phyloP scores from a whole-genome alignment of 2,797 vertebrate species.

The Tapirus indicus region DNA sequence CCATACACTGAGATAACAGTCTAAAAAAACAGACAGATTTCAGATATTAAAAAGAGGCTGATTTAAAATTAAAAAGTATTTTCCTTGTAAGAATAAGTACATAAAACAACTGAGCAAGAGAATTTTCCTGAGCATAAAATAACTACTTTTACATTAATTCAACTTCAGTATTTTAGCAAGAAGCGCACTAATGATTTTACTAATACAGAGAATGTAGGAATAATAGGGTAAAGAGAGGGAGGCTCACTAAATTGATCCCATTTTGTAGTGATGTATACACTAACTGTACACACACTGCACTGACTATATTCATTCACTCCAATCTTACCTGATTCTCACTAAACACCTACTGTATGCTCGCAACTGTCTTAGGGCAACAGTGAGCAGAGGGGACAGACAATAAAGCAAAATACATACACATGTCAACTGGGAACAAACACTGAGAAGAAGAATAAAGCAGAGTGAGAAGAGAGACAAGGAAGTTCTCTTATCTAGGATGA shows the following conservation, averaged over 20 bases:
- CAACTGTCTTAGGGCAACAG: background rate
- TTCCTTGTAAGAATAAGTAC: conserved; percentile 45
- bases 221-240: conserved; percentile 6
- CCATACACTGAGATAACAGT: conserved; percentile 97
- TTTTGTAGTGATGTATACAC: background rate
- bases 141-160: conserved; percentile 16
- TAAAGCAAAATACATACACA: background rate
- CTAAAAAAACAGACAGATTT: conserved; percentile 86
- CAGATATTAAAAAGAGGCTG: conserved; percentile 62
- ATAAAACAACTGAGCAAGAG: conserved; percentile 21
- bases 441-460: conserved; percentile 11
- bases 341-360: background rate
- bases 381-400: conserved; percentile 2
- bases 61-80: conserved; percentile 46
- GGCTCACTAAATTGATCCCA: background rate
- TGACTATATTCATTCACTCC: background rate
- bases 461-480: background rate
- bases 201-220: background rate
- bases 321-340: background rate
- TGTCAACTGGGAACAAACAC: background rate
- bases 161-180: conserved; percentile 49
- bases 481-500: background rate
- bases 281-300: background rate
- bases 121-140: conserved; percentile 42
- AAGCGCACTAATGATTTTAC: background rate